Evolutionary conservation across 2,888 invertebrate species (phyloP).

Genomic region (Conistra vaccinii): DNA sequence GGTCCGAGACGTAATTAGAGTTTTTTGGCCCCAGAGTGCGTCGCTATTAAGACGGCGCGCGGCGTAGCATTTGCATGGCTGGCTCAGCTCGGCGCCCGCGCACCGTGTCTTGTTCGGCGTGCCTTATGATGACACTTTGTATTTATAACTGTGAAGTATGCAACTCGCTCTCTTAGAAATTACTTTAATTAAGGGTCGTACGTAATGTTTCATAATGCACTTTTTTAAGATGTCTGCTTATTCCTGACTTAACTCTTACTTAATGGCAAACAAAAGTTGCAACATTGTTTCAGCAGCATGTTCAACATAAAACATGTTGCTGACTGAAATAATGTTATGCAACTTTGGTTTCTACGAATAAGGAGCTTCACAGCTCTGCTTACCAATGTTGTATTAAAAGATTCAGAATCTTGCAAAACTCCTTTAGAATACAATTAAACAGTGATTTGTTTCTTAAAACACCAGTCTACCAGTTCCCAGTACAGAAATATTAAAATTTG

Average conservation of each 20-base stretch:
- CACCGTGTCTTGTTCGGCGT: conserved; percentile 61
- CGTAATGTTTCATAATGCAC: conserved; percentile 31
- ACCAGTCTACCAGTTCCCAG: conserved; percentile 3
- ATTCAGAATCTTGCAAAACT: neutral
- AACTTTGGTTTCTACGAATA: neutral
- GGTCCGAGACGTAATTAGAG: conserved; percentile 69
- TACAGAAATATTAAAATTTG: conserved; percentile 45
- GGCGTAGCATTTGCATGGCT: conserved; percentile 74
- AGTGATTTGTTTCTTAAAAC: conserved; percentile 24
- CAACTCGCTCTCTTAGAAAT: conserved; percentile 39
- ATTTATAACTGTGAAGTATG: conserved; percentile 70
- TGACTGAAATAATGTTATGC: neutral
- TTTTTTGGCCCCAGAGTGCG: conserved; percentile 67
- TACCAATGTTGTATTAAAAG: neutral
- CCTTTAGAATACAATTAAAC: conserved; percentile 17
- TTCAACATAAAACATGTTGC: neutral
- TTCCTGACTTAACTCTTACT: neutral
- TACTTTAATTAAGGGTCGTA: conserved; percentile 30
- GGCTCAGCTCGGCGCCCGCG: conserved; percentile 56
- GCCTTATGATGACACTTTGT: conserved; percentile 67
- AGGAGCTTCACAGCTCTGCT: neutral
- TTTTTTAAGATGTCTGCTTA: conserved; percentile 8
- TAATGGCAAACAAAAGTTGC: neutral
- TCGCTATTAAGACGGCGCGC: conserved; percentile 67
- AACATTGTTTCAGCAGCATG: neutral